phyloP scores from a whole-genome alignment of 1,140 invertebrate genomes.

The Gryllus bimaculatus region DNA sequence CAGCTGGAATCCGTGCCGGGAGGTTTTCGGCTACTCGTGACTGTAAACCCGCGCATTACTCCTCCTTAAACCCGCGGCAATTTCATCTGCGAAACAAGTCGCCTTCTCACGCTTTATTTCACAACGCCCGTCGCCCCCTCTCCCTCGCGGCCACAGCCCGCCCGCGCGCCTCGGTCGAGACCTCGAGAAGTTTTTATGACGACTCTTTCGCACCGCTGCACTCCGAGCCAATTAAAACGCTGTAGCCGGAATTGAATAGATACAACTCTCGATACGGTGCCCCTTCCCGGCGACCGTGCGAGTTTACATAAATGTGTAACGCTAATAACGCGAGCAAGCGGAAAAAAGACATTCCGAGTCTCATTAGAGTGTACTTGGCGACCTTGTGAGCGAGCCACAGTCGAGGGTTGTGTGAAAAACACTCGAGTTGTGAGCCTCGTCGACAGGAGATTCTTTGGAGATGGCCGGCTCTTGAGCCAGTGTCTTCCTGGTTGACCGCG shows the following conservation, averaged over 20 bases:
- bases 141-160: neutral
- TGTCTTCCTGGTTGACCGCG: no score
- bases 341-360: neutral
- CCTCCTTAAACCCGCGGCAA: neutral
- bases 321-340: neutral
- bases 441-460: no score
- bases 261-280: neutral
- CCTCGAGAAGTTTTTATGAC: neutral
- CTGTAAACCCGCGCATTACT: neutral
- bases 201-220: neutral
- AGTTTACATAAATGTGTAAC: neutral
- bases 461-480: no score
- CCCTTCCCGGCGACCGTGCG: neutral
- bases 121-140: neutral
- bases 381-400: neutral
- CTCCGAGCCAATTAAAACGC: neutral
- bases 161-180: neutral
- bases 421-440: no score
- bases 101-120: neutral
- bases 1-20: neutral
- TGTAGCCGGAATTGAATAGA: neutral
- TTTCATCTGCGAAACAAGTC: neutral
- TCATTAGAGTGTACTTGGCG: neutral
- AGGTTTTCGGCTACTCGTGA: neutral
- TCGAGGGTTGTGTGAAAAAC: neutral